These are phyloP conservation scores for Sarcophaga variegata DNA, from an alignment of 2,888 invertebrate species.

Conservation along the genomic window DNA sequence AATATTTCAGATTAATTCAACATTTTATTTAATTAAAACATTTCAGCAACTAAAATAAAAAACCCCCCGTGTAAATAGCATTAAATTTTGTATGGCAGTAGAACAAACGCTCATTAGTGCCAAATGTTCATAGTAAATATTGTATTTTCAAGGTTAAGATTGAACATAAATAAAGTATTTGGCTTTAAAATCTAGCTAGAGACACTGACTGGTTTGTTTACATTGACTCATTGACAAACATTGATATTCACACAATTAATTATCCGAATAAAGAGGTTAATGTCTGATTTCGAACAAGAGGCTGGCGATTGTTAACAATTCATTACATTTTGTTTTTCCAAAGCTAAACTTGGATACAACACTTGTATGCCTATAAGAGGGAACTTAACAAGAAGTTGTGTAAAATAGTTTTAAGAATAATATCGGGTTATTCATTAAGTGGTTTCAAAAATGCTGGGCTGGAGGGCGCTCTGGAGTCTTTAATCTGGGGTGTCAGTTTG, in stretches of 20 bases:
- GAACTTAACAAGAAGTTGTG: no score
- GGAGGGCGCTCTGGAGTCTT: no score
- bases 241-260: neutral
- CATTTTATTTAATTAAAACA: no score
- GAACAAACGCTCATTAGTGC: neutral
- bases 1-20: no score
- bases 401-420: no score
- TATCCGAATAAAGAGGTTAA: neutral
- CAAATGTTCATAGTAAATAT: neutral
- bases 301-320: no score
- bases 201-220: neutral
- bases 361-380: no score
- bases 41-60: neutral
- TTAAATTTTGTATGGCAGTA: neutral
- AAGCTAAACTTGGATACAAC: no score
- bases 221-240: neutral
- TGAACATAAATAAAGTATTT: neutral
- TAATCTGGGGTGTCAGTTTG: no score
- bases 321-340: no score
- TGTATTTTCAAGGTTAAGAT: neutral
- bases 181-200: neutral
- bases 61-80: neutral
- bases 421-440: no score
- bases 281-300: neutral
- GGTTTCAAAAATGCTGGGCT: no score